These are phyloP conservation scores for Microcebus ravelobensis DNA, from an alignment of 2,113 vertebrate genomes.

Conservation along the genomic window DNA sequence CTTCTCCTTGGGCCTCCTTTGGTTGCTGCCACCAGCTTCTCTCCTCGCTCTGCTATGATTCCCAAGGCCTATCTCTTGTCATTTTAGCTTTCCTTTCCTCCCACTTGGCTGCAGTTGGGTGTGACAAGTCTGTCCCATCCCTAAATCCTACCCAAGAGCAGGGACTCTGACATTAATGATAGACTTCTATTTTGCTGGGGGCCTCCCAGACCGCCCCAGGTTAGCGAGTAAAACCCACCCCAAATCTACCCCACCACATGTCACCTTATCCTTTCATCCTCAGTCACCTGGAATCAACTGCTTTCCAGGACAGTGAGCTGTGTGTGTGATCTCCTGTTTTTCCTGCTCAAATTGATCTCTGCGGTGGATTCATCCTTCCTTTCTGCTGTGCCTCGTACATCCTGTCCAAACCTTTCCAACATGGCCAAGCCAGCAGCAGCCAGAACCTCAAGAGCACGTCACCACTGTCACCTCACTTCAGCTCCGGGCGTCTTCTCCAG, in stretches of 20 bases:
- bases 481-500: not conserved
- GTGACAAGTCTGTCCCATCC: not conserved
- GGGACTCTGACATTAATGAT: conserved; percentile 22
- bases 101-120: not conserved
- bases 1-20: not conserved
- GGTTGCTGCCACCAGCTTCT: not conserved
- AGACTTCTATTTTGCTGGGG: not conserved
- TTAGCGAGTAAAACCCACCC: not conserved
- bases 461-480: not conserved
- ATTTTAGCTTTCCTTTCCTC: not conserved
- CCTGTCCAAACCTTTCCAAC: not conserved
- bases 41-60: not conserved
- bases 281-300: not conserved
- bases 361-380: not conserved
- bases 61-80: not conserved
- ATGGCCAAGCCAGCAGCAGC: not conserved
- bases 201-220: not conserved
- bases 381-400: not conserved
- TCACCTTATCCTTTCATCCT: not conserved
- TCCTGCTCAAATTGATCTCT: not conserved
- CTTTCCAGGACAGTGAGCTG: not conserved
- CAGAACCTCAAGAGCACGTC: not conserved
- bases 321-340: not conserved
- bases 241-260: not conserved
- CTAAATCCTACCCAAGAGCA: not conserved